Evolutionary conservation across 1,140 invertebrate genomes (phyloP).

Genomic region (Dendrolimus punctatus): DNA sequence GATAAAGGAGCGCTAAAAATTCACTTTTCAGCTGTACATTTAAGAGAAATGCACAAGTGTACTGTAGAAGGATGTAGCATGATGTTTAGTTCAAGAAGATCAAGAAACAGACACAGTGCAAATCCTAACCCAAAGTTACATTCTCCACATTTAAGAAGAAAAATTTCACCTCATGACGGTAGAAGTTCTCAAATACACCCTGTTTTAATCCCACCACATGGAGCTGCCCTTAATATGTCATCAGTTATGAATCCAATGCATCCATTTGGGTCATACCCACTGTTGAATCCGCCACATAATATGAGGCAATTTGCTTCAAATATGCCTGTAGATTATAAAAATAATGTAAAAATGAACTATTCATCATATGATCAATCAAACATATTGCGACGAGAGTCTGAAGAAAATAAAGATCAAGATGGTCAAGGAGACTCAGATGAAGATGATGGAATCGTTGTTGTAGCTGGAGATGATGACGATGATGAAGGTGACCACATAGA

Average conservation of each 20-base stretch:
- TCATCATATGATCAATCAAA: conserved; percentile 59
- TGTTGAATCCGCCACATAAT: conserved; percentile 82
- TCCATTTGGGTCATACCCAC: conserved; percentile 83
- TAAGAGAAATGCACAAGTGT: conserved; percentile 99
- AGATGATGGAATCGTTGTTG: conserved; percentile 76
- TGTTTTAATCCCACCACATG: conserved; percentile 81
- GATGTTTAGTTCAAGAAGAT: conserved; percentile 98
- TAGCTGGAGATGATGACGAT: conserved; percentile 76
- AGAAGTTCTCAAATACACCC: conserved; percentile 89
- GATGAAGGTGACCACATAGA: conserved; percentile 75
- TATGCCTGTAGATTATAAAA: conserved; percentile 79
- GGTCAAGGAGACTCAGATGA: conserved; percentile 66
- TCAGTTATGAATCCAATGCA: conserved; percentile 77
- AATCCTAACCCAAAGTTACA: conserved; percentile 99
- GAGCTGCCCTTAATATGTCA: conserved; percentile 69
- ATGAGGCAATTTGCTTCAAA: conserved; percentile 70
- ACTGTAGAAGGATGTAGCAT: conserved; percentile 99
- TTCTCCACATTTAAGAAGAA: conserved; percentile 91
- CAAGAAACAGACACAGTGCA: conserved; percentile 96
- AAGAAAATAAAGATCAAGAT: conserved; percentile 69
- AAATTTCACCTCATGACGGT: conserved; percentile 94
- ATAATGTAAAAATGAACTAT: conserved; percentile 73
- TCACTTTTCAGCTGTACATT: conserved; percentile 98
- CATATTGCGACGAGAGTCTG: conserved; percentile 48
- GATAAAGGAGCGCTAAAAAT: conserved; percentile 99